Evolutionary conservation across 2,797 vertebrate species (phyloP).

Genomic region (Sarcoramphus papa): DNA sequence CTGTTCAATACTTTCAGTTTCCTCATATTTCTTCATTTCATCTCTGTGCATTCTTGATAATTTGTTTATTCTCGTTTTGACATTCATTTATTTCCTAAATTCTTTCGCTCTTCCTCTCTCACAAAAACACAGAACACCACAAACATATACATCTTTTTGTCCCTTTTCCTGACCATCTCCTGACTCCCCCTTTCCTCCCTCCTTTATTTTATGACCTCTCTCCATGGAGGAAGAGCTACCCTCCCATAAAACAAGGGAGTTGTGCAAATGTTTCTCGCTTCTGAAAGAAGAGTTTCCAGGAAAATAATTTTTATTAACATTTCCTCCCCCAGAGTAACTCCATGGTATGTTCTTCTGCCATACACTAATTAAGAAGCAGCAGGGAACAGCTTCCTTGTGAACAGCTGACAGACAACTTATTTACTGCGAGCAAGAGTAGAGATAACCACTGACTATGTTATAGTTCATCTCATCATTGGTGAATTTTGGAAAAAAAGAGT

Average conservation of each 20-base stretch:
- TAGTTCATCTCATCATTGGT: not conserved
- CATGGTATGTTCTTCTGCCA: not conserved
- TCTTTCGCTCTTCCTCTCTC: not conserved
- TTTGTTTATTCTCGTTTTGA: not conserved
- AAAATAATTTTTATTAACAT: conserved; percentile 5
- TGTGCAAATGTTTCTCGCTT: not conserved
- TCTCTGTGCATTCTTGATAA: not conserved
- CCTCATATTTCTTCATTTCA: not conserved
- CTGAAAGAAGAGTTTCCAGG: not conserved
- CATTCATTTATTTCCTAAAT: not conserved
- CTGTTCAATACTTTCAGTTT: not conserved
- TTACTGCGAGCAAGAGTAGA: not conserved
- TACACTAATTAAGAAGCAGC: conserved; percentile 28
- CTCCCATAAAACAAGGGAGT: not conserved
- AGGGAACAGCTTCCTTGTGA: not conserved
- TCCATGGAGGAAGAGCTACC: not conserved
- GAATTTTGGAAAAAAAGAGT: not conserved
- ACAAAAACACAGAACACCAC: not conserved
- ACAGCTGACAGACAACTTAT: conserved; percentile 12
- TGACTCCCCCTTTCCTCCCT: not conserved
- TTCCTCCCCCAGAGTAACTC: not conserved
- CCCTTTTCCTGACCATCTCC: not conserved
- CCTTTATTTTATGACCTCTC: not conserved
- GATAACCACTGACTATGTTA: not conserved
- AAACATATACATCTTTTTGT: not conserved